Evolutionary conservation across 2,888 invertebrate species (phyloP).

Genomic region (Conops quadrifasciatus): DNA sequence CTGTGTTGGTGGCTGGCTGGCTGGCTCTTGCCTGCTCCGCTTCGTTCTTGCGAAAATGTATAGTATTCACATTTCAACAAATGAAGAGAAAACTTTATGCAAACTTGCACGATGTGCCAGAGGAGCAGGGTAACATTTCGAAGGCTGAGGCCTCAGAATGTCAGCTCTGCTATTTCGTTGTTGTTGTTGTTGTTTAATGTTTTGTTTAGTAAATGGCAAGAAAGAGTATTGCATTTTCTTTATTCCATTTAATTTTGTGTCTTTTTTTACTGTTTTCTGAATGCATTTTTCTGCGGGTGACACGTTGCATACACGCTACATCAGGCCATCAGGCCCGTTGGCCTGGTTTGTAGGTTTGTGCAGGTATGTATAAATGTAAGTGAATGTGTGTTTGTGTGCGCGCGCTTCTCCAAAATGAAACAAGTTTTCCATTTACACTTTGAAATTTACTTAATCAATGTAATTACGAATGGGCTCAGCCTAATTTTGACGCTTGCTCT

Average conservation of each 20-base stretch:
- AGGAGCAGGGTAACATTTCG: background rate
- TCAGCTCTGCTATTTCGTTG: background rate
- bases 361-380: background rate
- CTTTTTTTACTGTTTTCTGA: constrained; percentile 8
- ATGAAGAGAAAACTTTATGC: background rate
- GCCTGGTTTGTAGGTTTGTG: background rate
- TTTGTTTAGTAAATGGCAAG: background rate
- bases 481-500: constrained; percentile 13
- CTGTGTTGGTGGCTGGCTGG: background rate
- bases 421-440: constrained; percentile 31
- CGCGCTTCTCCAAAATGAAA: constrained; percentile 9
- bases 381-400: background rate
- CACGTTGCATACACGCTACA: constrained; percentile 14
- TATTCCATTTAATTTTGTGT: background rate
- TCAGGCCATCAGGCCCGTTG: background rate
- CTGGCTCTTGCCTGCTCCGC: background rate
- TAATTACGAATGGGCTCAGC: constrained; percentile 24
- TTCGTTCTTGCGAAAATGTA: background rate
- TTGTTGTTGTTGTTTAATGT: background rate
- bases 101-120: constrained; percentile 6
- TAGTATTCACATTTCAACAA: background rate
- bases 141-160: constrained; percentile 21
- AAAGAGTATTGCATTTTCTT: background rate
- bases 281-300: constrained; percentile 28
- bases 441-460: constrained; percentile 32